A percentile compares a stretch with the other conserved stretches of the same genome.
Evolutionary conservation across 2,113 vertebrate species (phyloP).

Genomic region (Trogon surrucura): DNA sequence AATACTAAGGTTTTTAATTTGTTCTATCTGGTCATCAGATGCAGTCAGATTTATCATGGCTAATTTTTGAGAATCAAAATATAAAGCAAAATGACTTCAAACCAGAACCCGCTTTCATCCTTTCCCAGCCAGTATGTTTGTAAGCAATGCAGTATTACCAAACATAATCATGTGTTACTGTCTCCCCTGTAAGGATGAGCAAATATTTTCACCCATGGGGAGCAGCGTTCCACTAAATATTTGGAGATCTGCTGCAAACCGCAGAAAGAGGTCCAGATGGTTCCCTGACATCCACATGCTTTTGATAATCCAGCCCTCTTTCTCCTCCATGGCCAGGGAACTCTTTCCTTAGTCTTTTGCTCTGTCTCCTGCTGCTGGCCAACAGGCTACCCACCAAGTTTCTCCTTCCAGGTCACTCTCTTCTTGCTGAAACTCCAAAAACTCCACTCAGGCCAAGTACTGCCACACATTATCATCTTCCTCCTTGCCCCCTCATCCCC

Average conservation of each 20-base stretch:
- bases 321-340: accelerated
- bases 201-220: neutral
- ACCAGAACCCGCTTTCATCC: neutral
- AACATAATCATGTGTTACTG: neutral
- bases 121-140: neutral
- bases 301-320: neutral
- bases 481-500: neutral
- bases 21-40: neutral
- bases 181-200: neutral
- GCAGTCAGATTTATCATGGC: neutral
- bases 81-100: neutral
- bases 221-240: neutral
- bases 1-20: neutral
- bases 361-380: neutral
- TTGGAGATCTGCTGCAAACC: neutral
- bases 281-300: neutral
- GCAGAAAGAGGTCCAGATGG: neutral
- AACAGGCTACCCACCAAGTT: neutral
- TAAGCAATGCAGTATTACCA: neutral
- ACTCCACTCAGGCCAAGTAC: neutral
- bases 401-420: neutral
- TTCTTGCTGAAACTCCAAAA: neutral
- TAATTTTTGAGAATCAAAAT: neutral
- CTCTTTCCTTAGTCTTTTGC: neutral
- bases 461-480: neutral